phyloP scores from a whole-genome alignment of 2,888 invertebrate species.

The Orchesella flavescens region DNA sequence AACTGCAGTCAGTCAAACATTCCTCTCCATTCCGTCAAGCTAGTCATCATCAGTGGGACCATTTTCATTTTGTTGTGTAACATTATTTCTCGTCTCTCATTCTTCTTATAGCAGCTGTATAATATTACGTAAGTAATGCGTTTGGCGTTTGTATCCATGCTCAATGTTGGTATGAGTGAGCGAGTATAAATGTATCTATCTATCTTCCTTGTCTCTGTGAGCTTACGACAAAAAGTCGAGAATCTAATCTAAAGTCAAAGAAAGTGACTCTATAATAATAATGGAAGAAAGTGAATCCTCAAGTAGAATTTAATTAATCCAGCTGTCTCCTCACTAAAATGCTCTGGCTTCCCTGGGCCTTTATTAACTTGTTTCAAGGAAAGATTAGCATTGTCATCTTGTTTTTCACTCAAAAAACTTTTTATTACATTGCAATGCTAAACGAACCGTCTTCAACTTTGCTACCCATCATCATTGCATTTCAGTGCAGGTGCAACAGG shows the following conservation, averaged over 20 bases:
- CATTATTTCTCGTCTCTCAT: not conserved
- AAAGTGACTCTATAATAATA: constrained; percentile 49
- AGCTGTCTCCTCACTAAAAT: constrained; percentile 65
- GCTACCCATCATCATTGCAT: too few relatives aligned
- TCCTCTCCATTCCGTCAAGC: constrained; percentile 34
- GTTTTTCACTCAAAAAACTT: constrained; percentile 6
- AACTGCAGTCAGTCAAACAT: constrained; percentile 42
- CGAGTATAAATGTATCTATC: too few relatives aligned
- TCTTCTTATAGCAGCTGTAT: constrained; percentile 1
- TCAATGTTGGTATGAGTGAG: too few relatives aligned
- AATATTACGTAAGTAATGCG: constrained; percentile 3
- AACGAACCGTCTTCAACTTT: too few relatives aligned
- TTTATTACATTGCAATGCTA: not conserved
- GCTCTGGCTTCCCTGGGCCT: constrained; percentile 37
- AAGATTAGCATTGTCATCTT: constrained; percentile 44
- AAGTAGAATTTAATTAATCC: constrained; percentile 72
- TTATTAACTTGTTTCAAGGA: constrained; percentile 26
- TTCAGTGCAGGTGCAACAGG: too few relatives aligned
- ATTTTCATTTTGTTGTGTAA: constrained; percentile 15
- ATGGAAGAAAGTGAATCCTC: constrained; percentile 60
- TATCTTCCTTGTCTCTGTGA: too few relatives aligned
- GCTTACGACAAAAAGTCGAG: too few relatives aligned
- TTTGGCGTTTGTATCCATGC: not conserved
- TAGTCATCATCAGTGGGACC: constrained; percentile 33
- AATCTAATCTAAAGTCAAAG: not conserved